These are phyloP conservation scores for Momotus momota DNA, from an alignment of 2,797 vertebrate genomes.

Conservation along the genomic window DNA sequence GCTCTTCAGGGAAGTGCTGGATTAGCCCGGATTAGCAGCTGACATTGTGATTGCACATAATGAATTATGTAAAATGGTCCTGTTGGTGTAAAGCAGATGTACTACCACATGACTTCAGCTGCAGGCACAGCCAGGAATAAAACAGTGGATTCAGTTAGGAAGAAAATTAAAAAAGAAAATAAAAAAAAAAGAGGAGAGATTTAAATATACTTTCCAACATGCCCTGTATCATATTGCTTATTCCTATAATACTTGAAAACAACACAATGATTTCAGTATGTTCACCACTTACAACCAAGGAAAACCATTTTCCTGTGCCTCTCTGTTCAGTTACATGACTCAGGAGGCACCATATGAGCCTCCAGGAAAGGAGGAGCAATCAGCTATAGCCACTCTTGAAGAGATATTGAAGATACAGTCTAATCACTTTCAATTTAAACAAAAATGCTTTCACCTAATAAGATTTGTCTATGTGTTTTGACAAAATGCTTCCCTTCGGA, in stretches of 20 bases:
- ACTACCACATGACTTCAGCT: conserved; percentile 42
- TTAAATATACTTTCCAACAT: neutral
- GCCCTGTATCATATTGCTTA: neutral
- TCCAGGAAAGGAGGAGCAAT: neutral
- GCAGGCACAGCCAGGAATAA: conserved; percentile 29
- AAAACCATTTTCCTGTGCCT: neutral
- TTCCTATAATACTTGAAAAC: neutral
- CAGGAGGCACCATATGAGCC: neutral
- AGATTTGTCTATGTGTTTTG: conserved; percentile 18
- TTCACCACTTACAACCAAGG: neutral
- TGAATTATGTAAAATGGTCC: conserved; percentile 50
- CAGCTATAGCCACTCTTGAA: neutral
- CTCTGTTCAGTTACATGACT: neutral
- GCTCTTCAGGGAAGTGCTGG: conserved; percentile 38
- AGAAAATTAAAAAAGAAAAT: neutral
- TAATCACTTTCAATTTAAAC: neutral
- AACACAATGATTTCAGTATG: neutral
- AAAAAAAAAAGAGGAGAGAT: neutral
- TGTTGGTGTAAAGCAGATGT: conserved; percentile 45
- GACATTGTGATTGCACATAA: neutral
- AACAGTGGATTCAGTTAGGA: neutral
- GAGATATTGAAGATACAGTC: neutral
- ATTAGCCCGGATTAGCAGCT: conserved; percentile 37
- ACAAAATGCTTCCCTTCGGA: neutral
- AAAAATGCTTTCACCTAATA: conserved; percentile 23